phyloP scores from a whole-genome alignment of 23 tunicate genomes.

The Diplosoma virens region DNA sequence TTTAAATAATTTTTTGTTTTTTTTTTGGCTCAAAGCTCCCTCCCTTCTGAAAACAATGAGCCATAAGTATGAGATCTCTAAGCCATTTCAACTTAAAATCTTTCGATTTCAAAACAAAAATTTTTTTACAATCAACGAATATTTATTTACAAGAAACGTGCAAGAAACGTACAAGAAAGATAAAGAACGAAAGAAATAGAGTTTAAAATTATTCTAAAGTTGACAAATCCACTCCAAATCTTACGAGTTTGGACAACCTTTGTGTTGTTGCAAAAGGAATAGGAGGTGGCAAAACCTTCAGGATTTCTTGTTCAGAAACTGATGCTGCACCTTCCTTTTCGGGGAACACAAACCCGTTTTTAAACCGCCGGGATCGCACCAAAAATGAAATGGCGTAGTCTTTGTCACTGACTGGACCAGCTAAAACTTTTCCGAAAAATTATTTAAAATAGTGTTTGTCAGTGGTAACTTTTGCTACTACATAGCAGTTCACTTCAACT shows the following conservation, averaged over 20 bases:
- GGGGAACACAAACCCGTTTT: constrained; percentile 18
- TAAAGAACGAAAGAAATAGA: neutral
- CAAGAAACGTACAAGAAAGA: too few relatives aligned
- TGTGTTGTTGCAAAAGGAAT: neutral
- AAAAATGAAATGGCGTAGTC: constrained; percentile 2
- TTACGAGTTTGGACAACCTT: constrained; percentile 17
- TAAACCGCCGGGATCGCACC: constrained; percentile 7
- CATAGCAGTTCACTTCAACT: constrained; percentile 2
- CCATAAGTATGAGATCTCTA: neutral
- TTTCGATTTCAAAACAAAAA: neutral
- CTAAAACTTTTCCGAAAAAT: constrained; percentile 1
- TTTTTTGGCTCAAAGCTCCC: too few relatives aligned
- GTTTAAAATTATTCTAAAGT: neutral
- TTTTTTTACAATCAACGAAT: neutral
- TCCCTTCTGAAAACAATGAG: constrained; percentile 2
- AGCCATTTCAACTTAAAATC: neutral
- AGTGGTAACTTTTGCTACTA: constrained; percentile 9
- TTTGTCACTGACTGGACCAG: neutral
- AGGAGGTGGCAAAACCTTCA: constrained; percentile 3
- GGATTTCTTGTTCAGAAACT: neutral
- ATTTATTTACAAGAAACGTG: neutral
- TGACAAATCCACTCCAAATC: constrained; percentile 8
- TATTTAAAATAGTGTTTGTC: constrained; percentile 7
- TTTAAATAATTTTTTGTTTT: too few relatives aligned
- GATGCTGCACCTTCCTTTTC: constrained; percentile 13